phyloP scores from a whole-genome alignment of 2,113 vertebrate species.

The Vanacampus margaritifer region DNA sequence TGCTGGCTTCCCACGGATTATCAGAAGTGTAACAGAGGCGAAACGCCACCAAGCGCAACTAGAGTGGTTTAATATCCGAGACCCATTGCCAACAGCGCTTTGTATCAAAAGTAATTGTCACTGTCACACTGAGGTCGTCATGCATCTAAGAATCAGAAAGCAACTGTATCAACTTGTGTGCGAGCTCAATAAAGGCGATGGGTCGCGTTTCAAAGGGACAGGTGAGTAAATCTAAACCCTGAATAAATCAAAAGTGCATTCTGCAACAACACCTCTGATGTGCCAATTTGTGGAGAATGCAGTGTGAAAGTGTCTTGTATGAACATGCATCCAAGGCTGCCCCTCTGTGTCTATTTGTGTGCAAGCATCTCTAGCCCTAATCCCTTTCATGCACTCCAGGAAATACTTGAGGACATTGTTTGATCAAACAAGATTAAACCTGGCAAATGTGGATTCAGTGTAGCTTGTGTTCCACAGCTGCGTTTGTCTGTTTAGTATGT shows the following conservation, averaged over 20 bases:
- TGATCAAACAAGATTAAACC: conserved; percentile 29
- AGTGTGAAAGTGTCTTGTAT: conserved; percentile 11
- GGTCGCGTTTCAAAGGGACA: not conserved
- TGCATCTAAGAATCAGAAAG: not conserved
- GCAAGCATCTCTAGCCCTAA: not conserved
- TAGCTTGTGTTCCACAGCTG: conserved; percentile 4
- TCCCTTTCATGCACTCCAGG: conserved; percentile 29
- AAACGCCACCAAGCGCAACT: not conserved
- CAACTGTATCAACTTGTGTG: not conserved
- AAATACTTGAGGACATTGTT: conserved; percentile 26
- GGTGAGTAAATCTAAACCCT: not conserved
- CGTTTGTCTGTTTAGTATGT: not conserved
- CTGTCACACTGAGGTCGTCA: not conserved
- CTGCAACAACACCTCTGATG: not conserved
- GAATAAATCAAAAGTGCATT: not conserved
- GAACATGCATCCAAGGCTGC: conserved; percentile 22
- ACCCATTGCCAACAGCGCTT: not conserved
- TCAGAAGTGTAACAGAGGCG: not conserved
- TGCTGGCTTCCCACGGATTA: not conserved
- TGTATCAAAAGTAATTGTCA: not conserved
- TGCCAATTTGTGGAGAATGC: not conserved
- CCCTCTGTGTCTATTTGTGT: conserved; percentile 14
- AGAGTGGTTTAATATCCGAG: not conserved
- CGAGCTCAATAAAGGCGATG: not conserved
- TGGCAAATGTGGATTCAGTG: conserved; percentile 24